phyloP scores from a whole-genome alignment of 2,888 invertebrate genomes.

The Subacronicta megacephala region DNA sequence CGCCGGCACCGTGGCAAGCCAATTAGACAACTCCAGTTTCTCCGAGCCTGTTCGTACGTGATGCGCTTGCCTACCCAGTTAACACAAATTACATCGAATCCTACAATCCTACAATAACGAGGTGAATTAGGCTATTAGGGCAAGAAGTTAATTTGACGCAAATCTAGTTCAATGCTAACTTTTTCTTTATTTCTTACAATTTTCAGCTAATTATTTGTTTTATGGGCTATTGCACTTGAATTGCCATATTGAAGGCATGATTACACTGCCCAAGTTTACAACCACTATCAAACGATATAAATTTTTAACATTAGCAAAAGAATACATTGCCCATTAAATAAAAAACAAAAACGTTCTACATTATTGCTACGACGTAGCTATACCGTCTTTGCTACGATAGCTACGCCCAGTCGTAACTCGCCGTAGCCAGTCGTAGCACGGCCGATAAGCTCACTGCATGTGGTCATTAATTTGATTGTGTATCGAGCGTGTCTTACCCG shows the following conservation, averaged over 20 bases:
- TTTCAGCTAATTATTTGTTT: too few species aligned
- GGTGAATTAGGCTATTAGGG: slow-evolving; percentile 28
- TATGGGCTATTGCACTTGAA: too few species aligned
- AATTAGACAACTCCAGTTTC: slow-evolving; percentile 53
- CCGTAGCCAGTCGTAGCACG: slow-evolving; percentile 1
- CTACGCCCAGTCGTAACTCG: too few species aligned
- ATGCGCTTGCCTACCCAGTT: slow-evolving; percentile 36
- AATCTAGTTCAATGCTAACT: slow-evolving; percentile 23
- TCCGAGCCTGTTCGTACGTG: slow-evolving; percentile 42
- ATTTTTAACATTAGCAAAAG: too few species aligned
- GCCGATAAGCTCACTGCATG: background rate
- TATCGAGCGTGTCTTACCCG: background rate
- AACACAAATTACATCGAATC: slow-evolving; percentile 41
- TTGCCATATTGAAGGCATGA: too few species aligned
- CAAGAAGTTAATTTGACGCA: slow-evolving; percentile 36
- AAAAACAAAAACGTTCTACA: slow-evolving; percentile 7
- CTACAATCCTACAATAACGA: slow-evolving; percentile 38
- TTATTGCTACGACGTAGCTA: slow-evolving; percentile 40
- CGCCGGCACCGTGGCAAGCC: slow-evolving; percentile 29
- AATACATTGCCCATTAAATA: too few species aligned
- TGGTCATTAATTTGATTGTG: background rate
- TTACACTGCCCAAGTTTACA: too few species aligned
- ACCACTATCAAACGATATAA: too few species aligned
- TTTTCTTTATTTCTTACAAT: background rate
- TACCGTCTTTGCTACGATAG: background rate